Evolutionary conservation across 2,113 vertebrate genomes (phyloP).

Genomic region (Chlorodrepanis virens): DNA sequence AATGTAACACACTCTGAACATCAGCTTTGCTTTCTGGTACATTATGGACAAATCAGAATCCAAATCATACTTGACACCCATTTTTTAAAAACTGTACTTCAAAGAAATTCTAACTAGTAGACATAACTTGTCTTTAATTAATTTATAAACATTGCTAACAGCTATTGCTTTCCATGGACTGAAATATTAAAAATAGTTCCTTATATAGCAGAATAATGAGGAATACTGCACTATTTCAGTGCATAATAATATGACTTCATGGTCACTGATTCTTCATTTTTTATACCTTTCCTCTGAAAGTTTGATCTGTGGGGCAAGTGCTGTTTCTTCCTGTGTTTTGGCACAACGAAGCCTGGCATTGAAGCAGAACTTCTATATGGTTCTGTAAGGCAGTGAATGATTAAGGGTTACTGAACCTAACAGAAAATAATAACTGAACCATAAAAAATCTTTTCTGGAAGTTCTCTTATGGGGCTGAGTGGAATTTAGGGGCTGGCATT

Average conservation of each 20-base stretch:
- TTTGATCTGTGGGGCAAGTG: neutral
- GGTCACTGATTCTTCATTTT: neutral
- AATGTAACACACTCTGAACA: neutral
- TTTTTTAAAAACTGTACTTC: neutral
- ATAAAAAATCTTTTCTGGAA: neutral
- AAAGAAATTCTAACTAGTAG: neutral
- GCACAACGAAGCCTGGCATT: neutral
- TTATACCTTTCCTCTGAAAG: neutral
- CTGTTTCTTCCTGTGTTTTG: neutral
- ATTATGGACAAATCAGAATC: neutral
- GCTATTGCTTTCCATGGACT: neutral
- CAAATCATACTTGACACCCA: neutral
- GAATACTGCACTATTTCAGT: neutral
- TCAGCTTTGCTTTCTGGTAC: neutral
- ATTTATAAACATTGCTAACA: neutral
- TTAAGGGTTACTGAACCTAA: neutral
- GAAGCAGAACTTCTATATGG: fast-evolving
- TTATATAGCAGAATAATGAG: neutral
- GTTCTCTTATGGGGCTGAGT: neutral
- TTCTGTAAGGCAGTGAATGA: neutral
- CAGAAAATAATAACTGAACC: neutral
- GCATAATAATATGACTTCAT: neutral
- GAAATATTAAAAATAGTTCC: neutral
- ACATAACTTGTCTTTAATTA: neutral
- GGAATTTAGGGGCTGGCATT: neutral